Evolutionary conservation across 2,888 invertebrate genomes (phyloP), one percentile per base, ranked within the genome.

Genomic region (Tachystola acroxantha): DNA sequence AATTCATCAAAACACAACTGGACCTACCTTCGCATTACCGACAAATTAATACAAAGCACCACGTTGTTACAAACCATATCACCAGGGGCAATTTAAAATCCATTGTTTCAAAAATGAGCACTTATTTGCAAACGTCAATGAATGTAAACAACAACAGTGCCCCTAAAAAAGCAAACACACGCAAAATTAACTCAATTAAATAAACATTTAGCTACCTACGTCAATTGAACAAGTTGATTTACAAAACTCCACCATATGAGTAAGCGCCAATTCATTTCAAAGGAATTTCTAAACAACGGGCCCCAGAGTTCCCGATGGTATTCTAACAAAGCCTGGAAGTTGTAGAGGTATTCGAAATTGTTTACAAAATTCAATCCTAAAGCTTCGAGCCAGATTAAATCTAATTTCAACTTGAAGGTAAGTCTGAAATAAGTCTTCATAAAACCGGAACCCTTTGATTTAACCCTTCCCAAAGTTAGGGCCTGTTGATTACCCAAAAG

Each of bases 391-490:
- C 84, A 78, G 86, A 85, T 85, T 85, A 85, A 86, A 86, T 86
- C 85, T 85, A 86, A 86, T 86, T 85, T 84, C 79, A 85, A 86
- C 81, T 85, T 77, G 68, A 78, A 82, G 85, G 84, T 84, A 86
- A 86, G 84, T 82, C 85, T 81, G 75, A 84, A 85, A 86, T 85
- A 85, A 86, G 84, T 85, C 85, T 85, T 84, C 82, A 84, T 85
- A 85, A 84, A 84, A 86, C 81, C 78, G 78, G 79, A 80, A 79
- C 84, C 82, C 84, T 85, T 86, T 85, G 85, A 86, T 86, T 86
- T 82, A 82, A 85, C 85, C 84, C 81, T 76, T 75, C 66, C 60
- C 64, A 55, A 76, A 81, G 78, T 82, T 80, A 57, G 72, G 64
- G 69, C 64, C 67, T 71, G 75, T 79, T 85, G 86, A 85, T 86